phyloP scores from a whole-genome alignment of 2,113 vertebrate genomes.

The Brachionichthys hirsutus region DNA sequence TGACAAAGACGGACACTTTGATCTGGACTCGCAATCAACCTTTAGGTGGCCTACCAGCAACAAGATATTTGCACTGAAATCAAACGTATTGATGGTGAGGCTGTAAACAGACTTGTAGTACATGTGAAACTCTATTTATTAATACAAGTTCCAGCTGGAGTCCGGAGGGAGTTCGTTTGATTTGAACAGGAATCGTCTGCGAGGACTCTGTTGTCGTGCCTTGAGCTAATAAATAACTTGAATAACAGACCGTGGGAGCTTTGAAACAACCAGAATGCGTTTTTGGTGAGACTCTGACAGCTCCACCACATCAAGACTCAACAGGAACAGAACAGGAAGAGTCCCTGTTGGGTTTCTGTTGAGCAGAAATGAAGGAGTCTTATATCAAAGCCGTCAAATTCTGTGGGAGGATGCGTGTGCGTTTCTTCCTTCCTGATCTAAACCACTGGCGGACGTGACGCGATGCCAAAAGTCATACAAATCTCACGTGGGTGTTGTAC shows the following conservation, averaged over 20 bases:
- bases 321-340: too few species aligned
- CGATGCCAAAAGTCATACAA: too few species aligned
- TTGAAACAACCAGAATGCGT: slow-evolving; percentile 36
- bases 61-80: slow-evolving; percentile 43
- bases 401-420: too few species aligned
- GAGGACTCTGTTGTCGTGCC: slow-evolving; percentile 26
- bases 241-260: neutral
- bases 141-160: slow-evolving; percentile 30
- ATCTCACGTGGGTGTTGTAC: too few species aligned
- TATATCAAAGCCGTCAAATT: too few species aligned
- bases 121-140: slow-evolving; percentile 42
- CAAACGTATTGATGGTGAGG: slow-evolving; percentile 1
- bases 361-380: too few species aligned
- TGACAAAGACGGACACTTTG: neutral
- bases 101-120: neutral
- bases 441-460: too few species aligned
- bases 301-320: neutral
- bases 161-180: slow-evolving; percentile 21
- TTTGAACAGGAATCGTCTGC: slow-evolving; percentile 3
- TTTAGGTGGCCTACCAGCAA: neutral
- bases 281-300: slow-evolving; percentile 28
- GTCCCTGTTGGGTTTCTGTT: too few species aligned
- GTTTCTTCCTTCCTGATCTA: too few species aligned
- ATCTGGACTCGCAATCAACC: neutral
- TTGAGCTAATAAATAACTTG: slow-evolving; percentile 11